Percentiles rank a stretch among this genome's conserved stretches.
These are phyloP conservation scores for Passer domesticus DNA, from an alignment of 2,113 vertebrate species.

Conservation along the genomic window DNA sequence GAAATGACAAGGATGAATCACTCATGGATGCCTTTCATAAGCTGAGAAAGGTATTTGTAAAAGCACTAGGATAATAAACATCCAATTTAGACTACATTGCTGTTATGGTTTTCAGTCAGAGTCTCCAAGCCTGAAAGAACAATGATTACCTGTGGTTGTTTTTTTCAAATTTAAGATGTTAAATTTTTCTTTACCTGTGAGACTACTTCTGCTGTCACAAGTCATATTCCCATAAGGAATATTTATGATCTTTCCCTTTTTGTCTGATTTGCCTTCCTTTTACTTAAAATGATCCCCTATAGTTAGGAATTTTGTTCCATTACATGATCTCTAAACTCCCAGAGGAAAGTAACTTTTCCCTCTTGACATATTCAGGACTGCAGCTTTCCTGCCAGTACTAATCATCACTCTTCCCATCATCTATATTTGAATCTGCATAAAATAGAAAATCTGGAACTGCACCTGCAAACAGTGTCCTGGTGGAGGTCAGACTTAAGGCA, in stretches of 20 bases:
- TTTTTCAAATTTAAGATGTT: neutral
- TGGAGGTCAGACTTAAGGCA: constrained; percentile 17
- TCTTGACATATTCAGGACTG: neutral
- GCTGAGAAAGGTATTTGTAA: neutral
- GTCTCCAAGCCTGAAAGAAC: neutral
- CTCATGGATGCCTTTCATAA: neutral
- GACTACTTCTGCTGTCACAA: neutral
- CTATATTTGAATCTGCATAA: neutral
- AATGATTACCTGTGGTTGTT: neutral
- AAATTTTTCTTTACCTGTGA: neutral
- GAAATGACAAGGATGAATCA: neutral
- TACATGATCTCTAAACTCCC: neutral
- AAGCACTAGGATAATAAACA: neutral
- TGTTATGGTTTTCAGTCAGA: neutral
- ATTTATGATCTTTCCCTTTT: neutral
- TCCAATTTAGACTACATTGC: neutral
- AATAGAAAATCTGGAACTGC: neutral
- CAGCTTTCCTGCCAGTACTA: neutral
- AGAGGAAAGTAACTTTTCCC: neutral
- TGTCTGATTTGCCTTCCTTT: neutral
- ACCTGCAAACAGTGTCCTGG: neutral
- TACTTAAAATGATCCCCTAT: neutral
- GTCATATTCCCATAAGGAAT: neutral
- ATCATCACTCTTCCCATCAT: neutral
- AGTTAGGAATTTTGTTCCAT: neutral